Percentiles rank a stretch among this genome's conserved stretches.
Evolutionary conservation across 2,797 vertebrate genomes (phyloP).

Genomic region (Lepilemur septentrionalis): DNA sequence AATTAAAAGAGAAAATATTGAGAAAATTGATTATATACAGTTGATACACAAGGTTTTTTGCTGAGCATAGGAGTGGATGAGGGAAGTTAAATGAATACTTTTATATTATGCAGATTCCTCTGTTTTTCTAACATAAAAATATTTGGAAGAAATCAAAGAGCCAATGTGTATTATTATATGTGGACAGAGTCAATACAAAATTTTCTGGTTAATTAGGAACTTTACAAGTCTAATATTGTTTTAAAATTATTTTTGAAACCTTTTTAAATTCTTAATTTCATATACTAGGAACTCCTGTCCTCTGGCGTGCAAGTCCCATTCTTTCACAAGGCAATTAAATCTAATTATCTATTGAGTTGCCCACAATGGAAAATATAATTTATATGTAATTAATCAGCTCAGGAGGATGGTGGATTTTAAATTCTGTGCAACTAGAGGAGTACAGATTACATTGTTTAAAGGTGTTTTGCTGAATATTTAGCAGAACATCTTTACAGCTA

Average conservation of each 20-base stretch:
- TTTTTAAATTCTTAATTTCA: slow-evolving; percentile 40
- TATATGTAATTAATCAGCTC: slow-evolving; percentile 57
- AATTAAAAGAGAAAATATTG: background rate
- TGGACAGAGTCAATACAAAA: background rate
- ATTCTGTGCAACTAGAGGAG: background rate
- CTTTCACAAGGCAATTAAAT: slow-evolving; percentile 42
- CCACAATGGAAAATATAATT: slow-evolving; percentile 57
- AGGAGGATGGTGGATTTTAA: slow-evolving; percentile 42
- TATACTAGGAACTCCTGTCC: background rate
- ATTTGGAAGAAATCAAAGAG: slow-evolving; percentile 21
- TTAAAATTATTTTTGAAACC: slow-evolving; percentile 27
- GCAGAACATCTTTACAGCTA: background rate
- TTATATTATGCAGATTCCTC: background rate
- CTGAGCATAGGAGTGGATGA: background rate
- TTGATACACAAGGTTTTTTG: background rate
- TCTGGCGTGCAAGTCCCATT: background rate
- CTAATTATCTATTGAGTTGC: slow-evolving; percentile 49
- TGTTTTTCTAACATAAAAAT: background rate
- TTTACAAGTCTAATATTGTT: slow-evolving; percentile 49
- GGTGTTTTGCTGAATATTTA: slow-evolving; percentile 11
- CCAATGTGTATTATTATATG: slow-evolving; percentile 1
- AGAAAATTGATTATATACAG: background rate
- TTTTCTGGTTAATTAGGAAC: slow-evolving; percentile 42
- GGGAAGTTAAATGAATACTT: background rate
- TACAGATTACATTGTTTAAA: slow-evolving; percentile 48